Evolutionary conservation across 2,888 invertebrate genomes (phyloP).

Genomic region (Syritta pipiens): DNA sequence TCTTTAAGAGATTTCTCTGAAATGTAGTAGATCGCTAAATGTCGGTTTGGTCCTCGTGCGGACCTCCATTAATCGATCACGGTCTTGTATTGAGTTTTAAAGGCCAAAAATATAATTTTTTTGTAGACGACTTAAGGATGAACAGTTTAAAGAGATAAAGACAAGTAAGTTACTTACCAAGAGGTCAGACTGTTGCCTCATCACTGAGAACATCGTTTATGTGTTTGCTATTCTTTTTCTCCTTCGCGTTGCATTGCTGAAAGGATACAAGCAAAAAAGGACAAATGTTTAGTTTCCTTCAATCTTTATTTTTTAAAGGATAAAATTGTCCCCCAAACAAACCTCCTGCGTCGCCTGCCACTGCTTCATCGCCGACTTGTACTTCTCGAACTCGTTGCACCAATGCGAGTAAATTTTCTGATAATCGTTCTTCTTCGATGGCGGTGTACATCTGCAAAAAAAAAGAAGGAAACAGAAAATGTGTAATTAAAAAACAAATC

Average conservation of each 20-base stretch:
- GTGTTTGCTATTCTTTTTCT: slow-evolving; percentile 77
- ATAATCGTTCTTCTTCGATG: slow-evolving; percentile 93
- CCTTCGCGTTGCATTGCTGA: slow-evolving; percentile 78
- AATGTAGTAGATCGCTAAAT: too few species aligned
- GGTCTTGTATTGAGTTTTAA: too few species aligned
- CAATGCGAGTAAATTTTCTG: slow-evolving; percentile 98
- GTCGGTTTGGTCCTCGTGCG: too few species aligned
- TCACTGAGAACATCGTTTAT: slow-evolving; percentile 79
- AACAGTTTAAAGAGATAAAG: neutral
- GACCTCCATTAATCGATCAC: too few species aligned
- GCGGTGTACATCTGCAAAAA: slow-evolving; percentile 86
- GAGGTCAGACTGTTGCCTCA: slow-evolving; percentile 78
- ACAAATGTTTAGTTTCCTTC: too few species aligned
- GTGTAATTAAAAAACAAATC: slow-evolving; percentile 18
- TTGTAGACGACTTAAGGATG: neutral
- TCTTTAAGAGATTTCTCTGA: too few species aligned
- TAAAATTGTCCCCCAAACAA: too few species aligned
- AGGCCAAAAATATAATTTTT: too few species aligned
- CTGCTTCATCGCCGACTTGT: slow-evolving; percentile 96
- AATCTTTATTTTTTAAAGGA: too few species aligned
- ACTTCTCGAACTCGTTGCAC: slow-evolving; percentile 99
- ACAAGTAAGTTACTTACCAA: slow-evolving; percentile 74
- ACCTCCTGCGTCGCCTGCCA: slow-evolving; percentile 97
- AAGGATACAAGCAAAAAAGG: slow-evolving; percentile 30
- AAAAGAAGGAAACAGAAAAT: slow-evolving; percentile 26